Evolutionary conservation across 2,888 invertebrate genomes (phyloP), one percentile per base, ranked within the genome.

Genomic region (Catocala sponsa): DNA sequence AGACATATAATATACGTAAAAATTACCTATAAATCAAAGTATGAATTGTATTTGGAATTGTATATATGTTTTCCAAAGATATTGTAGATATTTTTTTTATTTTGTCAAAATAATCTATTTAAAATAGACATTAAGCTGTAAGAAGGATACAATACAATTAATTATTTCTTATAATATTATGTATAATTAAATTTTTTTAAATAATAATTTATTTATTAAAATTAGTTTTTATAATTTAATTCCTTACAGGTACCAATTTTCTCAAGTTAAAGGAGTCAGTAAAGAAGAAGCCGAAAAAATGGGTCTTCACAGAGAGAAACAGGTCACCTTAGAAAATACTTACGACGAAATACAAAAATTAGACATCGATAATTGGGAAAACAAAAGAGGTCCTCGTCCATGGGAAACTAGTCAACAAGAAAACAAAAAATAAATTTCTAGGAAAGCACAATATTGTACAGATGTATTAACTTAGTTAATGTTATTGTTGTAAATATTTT

Each of bases 341-440:
- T 98, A 95, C 91, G 96, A 97, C 73, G 97, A 97, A 88, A 94
- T 97, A 2, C 95, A 97, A 85, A 87, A 95, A 58, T 87, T 97
- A 44, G 97, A 98, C 84, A 96, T 97, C 73, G 97, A 98, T 70
- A 95, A 96, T 76, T 98, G 98, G 98, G 96, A 97, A 83, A 98
- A 98, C 82, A 96, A 96, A 71, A 94, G 98, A 76, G 98, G 98
- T 0, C 97, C 98, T 5, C 94, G 98, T 57, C 98, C 98, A 0
- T 98, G 98, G 98, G 98, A 98, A 82, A 95, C 96, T 70, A 80
- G 81, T 68, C 72, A 75, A 62, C 67, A 78, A 59, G 60, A 76
- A 68, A 67, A 63, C 12, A 79, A 83, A 55, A 81, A 83, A 78
- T 77, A 62, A 66, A 59, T 44, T 13, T 11, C 12, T 9, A 64